phyloP scores from a whole-genome alignment of 2,797 vertebrate genomes.

The Hipposideros larvatus region DNA sequence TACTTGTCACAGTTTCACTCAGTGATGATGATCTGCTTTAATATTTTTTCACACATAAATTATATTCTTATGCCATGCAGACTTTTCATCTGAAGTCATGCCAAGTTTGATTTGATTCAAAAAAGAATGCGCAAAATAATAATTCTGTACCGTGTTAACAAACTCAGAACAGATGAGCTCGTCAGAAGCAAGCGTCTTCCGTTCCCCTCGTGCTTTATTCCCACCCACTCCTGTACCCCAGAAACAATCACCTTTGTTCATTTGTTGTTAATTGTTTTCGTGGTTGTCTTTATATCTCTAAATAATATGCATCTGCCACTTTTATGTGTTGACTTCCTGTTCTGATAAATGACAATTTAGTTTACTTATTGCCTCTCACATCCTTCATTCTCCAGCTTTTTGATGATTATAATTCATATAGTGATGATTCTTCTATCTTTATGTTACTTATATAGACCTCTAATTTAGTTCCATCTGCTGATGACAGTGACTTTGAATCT shows the following conservation, averaged over 20 bases:
- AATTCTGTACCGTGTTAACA: background rate
- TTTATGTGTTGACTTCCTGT: background rate
- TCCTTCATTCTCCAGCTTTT: background rate
- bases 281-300: background rate
- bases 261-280: background rate
- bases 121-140: background rate
- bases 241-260: background rate
- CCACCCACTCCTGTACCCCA: background rate
- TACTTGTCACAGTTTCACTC: background rate
- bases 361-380: rapidly evolving
- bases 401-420: background rate
- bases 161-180: background rate
- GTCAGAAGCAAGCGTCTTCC: background rate
- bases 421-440: background rate
- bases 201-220: background rate
- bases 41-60: background rate
- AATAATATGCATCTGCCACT: rapidly evolving
- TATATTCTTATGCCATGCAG: background rate
- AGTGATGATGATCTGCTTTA: background rate
- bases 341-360: background rate
- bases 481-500: background rate
- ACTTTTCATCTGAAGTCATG: background rate
- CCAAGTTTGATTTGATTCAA: background rate
- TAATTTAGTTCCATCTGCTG: background rate
- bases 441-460: background rate